A percentile compares a stretch with the other conserved stretches of the same genome.
Conservation (phyloP, 2,797 vertebrate species). For the Tauraco hartlaubi region DNA sequence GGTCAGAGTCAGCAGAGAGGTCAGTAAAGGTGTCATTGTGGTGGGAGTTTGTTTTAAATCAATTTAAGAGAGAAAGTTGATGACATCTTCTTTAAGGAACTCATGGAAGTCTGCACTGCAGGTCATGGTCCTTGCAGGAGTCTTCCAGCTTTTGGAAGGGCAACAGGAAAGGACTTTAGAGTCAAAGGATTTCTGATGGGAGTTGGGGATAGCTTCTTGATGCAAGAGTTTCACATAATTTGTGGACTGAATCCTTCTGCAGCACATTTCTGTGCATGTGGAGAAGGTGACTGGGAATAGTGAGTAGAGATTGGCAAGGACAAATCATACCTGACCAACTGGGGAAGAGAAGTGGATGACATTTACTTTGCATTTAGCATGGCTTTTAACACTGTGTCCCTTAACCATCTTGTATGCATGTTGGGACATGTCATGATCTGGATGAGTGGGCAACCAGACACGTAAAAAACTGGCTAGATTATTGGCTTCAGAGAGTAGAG, state of each 20-base stretch:
- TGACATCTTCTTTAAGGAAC: background rate
- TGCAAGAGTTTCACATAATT: background rate
- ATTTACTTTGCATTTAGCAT: background rate
- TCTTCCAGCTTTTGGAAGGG: background rate
- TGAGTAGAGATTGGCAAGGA: background rate
- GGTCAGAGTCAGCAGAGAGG: background rate
- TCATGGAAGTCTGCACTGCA: background rate
- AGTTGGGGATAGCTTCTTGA: background rate
- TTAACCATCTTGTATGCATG: background rate
- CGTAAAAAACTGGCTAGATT: background rate
- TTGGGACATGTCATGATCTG: background rate
- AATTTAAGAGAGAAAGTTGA: background rate
- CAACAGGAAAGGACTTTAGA: background rate
- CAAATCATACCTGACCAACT: background rate
- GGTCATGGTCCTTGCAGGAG: background rate
- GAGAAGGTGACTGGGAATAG: background rate
- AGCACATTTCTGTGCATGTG: background rate
- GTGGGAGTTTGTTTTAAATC: background rate
- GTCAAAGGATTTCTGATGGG: background rate
- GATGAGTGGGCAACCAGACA: background rate
- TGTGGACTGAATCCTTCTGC: background rate
- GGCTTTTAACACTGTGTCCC: background rate
- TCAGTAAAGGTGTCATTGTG: background rate
- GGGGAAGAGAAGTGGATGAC: background rate
- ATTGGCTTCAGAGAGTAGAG: background rate